Conservation (phyloP, 2,797 vertebrate species). For the Cyprinella venusta region DNA sequence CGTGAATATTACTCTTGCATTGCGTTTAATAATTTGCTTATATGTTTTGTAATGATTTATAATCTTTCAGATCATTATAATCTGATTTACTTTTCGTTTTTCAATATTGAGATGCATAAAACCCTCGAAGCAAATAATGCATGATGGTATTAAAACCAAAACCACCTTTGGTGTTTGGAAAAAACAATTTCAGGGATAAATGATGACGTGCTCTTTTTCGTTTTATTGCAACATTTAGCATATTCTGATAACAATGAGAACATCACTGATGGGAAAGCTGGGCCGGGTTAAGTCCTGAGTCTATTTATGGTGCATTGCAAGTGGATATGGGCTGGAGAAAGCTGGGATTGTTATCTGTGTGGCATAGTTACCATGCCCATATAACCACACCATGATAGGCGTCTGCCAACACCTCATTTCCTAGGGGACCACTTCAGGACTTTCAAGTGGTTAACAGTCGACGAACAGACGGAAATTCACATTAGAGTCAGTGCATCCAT, state of each 20-base stretch:
- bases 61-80: neutral
- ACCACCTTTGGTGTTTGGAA: neutral
- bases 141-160: neutral
- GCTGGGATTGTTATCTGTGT: constrained; percentile 63
- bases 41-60: neutral
- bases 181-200: neutral
- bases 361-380: constrained; percentile 57
- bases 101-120: neutral
- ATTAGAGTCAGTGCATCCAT: neutral
- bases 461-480: constrained; percentile 26
- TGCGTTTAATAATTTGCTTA: neutral
- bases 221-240: neutral
- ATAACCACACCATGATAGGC: constrained; percentile 49
- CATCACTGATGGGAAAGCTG: constrained; percentile 22
- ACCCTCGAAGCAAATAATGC: neutral
- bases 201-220: neutral
- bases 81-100: neutral
- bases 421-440: constrained; percentile 55
- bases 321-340: constrained; percentile 59
- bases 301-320: constrained; percentile 58
- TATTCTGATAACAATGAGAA: neutral
- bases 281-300: constrained; percentile 22
- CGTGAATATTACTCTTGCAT: no score
- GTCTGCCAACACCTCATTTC: constrained; percentile 69
- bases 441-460: constrained; percentile 59